Percentiles rank a stretch among this genome's conserved stretches.
These are phyloP conservation scores for Parascotia fuliginaria DNA, from an alignment of 2,888 invertebrate species.

Conservation along the genomic window DNA sequence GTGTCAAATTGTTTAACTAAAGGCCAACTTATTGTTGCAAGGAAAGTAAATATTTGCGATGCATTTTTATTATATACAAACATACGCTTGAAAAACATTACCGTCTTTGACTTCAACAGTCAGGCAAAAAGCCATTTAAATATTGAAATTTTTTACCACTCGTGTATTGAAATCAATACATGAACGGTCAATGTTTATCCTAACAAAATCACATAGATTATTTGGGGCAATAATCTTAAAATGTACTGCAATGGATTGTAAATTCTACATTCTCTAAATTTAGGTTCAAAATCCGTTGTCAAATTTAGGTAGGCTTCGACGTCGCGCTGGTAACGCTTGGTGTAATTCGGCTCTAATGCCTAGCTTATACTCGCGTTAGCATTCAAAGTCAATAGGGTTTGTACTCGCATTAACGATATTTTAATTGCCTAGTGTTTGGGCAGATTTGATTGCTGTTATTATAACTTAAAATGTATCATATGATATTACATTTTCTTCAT, in stretches of 20 bases:
- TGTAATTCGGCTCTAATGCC: constrained; percentile 12
- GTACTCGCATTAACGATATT: constrained; percentile 2
- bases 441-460: background rate
- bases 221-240: no score
- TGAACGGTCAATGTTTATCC: background rate
- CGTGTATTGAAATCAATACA: background rate
- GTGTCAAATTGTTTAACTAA: no score
- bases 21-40: no score
- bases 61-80: no score
- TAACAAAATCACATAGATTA: no score
- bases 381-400: constrained; percentile 5
- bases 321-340: background rate
- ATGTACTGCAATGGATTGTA: background rate
- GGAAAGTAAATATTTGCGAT: no score
- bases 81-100: no score
- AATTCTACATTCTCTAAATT: background rate
- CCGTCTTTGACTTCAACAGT: no score
- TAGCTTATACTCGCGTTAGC: constrained; percentile 10
- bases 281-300: background rate
- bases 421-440: background rate
- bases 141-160: no score
- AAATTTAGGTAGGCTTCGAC: background rate
- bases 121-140: no score
- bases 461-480: no score
- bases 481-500: no score